phyloP scores from a whole-genome alignment of 2,113 vertebrate genomes.

The Sula dactylatra region DNA sequence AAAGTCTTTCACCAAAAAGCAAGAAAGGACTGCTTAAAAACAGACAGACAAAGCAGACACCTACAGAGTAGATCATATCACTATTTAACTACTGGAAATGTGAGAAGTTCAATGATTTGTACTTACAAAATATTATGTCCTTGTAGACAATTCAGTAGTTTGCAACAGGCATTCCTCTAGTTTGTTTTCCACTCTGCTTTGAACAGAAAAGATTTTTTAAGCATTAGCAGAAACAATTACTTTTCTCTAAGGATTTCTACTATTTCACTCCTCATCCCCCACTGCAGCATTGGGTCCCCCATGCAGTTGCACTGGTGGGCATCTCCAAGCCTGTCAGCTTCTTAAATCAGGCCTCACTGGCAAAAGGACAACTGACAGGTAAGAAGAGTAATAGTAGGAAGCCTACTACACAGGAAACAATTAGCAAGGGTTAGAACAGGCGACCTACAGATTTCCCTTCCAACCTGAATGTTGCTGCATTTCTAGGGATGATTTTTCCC shows the following conservation, averaged over 20 bases:
- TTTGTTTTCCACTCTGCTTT: not conserved
- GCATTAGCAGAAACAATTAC: not conserved
- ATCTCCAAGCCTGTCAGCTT: not conserved
- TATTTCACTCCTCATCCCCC: not conserved
- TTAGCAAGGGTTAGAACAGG: not conserved
- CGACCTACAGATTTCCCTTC: not conserved
- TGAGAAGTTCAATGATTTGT: not conserved
- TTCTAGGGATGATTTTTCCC: not conserved
- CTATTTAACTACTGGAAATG: not conserved
- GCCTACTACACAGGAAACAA: not conserved
- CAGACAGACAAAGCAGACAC: not conserved
- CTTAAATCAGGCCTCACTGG: not conserved
- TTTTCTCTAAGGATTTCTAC: not conserved
- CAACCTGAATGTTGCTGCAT: not conserved
- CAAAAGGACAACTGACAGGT: not conserved
- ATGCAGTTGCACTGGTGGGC: not conserved
- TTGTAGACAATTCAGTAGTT: not conserved
- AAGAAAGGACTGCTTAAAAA: not conserved
- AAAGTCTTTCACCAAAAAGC: not conserved
- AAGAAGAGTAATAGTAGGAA: not conserved
- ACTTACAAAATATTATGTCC: not conserved
- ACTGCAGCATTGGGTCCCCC: accelerated
- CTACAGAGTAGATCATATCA: not conserved
- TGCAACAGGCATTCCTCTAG: not conserved
- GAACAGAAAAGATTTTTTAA: not conserved